These are phyloP conservation scores for Camponotus fellah DNA, from an alignment of 2,888 invertebrate species.

Conservation along the genomic window DNA sequence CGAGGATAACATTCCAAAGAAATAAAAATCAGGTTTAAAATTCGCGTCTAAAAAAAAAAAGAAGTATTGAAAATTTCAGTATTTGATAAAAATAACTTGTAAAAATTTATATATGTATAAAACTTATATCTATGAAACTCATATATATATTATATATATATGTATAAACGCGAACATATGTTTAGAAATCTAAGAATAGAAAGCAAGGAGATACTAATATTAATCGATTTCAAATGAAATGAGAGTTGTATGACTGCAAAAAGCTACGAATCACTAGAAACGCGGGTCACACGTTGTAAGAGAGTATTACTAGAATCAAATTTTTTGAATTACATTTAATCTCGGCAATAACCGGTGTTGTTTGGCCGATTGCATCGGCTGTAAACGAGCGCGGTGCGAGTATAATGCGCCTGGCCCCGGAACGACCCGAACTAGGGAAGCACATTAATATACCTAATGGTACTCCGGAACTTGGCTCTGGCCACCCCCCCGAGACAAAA, in stretches of 20 bases:
- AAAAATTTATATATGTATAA: no score
- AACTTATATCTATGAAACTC: no score
- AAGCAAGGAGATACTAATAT: background rate
- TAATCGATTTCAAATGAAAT: background rate
- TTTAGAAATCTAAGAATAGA: background rate
- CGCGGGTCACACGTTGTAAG: slow-evolving; percentile 31
- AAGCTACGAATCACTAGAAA: background rate
- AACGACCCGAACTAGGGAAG: slow-evolving; percentile 68
- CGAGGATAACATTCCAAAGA: slow-evolving; percentile 1
- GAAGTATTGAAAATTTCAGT: background rate
- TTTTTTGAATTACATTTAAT: slow-evolving; percentile 54
- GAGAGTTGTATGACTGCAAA: background rate
- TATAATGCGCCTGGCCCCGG: slow-evolving; percentile 66
- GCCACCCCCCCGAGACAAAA: slow-evolving; percentile 68
- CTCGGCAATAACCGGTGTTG: slow-evolving; percentile 45
- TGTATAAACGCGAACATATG: background rate
- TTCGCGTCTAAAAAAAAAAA: background rate
- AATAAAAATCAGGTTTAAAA: background rate
- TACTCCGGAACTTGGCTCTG: slow-evolving; percentile 71
- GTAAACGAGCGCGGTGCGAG: slow-evolving; percentile 61
- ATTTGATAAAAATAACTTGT: background rate
- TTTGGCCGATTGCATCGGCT: slow-evolving; percentile 53
- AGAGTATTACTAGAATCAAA: slow-evolving; percentile 32
- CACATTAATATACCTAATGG: slow-evolving; percentile 73
- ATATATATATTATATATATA: no score